phyloP scores from a whole-genome alignment of 1,140 invertebrate species.

The Steinernema khuongi region DNA sequence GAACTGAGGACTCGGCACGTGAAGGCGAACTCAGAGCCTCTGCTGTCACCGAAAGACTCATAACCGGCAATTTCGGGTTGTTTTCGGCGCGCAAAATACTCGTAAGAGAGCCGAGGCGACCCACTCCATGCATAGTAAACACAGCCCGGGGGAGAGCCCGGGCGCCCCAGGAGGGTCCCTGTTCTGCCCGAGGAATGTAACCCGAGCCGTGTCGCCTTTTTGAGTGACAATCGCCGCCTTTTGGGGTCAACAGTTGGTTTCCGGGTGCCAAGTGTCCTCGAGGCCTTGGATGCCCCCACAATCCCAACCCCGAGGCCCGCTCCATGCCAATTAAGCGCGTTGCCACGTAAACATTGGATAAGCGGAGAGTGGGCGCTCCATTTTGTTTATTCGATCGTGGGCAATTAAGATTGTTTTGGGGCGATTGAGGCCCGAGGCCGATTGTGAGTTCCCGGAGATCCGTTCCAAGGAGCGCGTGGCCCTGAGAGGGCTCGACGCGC shows the following conservation, averaged over 20 bases:
- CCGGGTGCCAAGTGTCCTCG: neutral
- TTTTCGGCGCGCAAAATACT: too few species aligned
- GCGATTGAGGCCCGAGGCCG: neutral
- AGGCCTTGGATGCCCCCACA: neutral
- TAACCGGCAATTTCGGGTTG: too few species aligned
- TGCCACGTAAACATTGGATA: neutral
- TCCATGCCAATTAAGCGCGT: neutral
- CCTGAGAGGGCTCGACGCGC: neutral
- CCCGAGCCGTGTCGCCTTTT: neutral
- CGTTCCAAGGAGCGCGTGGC: neutral
- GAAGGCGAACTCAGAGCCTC: too few species aligned
- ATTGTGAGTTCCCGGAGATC: neutral
- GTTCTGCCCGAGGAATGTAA: too few species aligned
- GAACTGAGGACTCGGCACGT: too few species aligned
- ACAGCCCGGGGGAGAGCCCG: too few species aligned
- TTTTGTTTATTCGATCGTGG: conserved; percentile 4
- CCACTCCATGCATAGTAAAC: too few species aligned
- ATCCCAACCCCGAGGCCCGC: too few species aligned
- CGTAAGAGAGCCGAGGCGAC: too few species aligned
- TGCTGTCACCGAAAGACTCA: too few species aligned
- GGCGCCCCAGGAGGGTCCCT: too few species aligned
- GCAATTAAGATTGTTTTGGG: neutral
- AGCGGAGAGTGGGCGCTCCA: neutral
- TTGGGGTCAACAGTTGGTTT: neutral
- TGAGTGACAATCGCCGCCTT: conserved; percentile 6